Conservation (phyloP, 2,797 vertebrate genomes). For the Takifugu rubripes region DNA sequence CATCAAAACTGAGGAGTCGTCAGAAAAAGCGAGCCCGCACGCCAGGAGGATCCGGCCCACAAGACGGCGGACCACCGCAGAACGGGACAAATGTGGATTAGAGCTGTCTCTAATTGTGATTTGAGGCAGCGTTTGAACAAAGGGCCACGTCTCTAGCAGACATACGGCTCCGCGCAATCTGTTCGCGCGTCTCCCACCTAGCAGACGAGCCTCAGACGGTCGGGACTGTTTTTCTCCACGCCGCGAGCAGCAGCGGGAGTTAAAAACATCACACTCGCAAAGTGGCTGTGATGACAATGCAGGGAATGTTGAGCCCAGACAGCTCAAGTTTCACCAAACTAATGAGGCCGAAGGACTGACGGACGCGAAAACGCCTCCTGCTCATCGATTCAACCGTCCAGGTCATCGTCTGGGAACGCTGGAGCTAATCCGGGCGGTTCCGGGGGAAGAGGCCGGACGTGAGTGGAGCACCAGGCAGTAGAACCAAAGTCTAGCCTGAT, state of each 20-base stretch:
- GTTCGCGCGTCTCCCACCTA: conserved; percentile 34
- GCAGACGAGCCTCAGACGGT: conserved; percentile 21
- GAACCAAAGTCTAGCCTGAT: no score
- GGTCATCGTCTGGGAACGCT: no score
- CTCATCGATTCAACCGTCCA: no score
- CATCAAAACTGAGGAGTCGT: conserved; percentile 37
- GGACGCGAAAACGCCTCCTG: no score
- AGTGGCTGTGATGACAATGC: no score
- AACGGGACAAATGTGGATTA: conserved; percentile 42
- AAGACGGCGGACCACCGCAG: conserved; percentile 22
- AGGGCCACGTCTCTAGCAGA: conserved; percentile 30
- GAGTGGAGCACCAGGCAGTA: no score
- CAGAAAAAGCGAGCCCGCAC: conserved; percentile 33
- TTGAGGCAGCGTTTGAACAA: conserved; percentile 45
- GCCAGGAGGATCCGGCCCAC: conserved; percentile 32
- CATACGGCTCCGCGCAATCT: conserved; percentile 47
- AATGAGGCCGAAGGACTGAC: no score
- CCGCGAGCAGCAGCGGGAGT: conserved; percentile 8
- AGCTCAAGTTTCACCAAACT: no score
- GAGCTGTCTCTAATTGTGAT: conserved; percentile 42
- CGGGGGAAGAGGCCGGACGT: no score
- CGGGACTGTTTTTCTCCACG: conserved; percentile 11
- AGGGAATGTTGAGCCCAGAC: no score
- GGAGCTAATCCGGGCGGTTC: no score
- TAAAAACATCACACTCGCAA: no score